phyloP scores from a whole-genome alignment of 2,888 invertebrate genomes.

The Neria commutata region DNA sequence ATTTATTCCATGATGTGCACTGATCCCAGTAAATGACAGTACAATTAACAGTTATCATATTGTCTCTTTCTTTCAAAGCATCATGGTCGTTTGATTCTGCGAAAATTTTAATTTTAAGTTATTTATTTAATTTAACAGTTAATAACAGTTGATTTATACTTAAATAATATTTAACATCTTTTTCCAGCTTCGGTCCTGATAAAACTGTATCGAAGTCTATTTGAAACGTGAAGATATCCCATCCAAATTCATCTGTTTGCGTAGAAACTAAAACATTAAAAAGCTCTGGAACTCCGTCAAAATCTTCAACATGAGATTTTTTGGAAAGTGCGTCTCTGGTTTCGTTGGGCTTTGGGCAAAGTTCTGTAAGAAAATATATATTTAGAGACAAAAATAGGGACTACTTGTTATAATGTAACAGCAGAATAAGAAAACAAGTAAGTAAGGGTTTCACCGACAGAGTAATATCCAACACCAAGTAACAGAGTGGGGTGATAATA shows the following conservation, averaged over 20 bases:
- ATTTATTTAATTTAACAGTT: not conserved
- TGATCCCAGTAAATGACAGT: constrained; percentile 90
- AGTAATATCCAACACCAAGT: too few species aligned
- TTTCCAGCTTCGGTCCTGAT: constrained; percentile 70
- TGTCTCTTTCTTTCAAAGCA: constrained; percentile 55
- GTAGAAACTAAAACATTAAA: constrained; percentile 79
- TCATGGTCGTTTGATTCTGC: constrained; percentile 71
- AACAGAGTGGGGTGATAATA: too few species aligned
- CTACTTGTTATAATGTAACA: too few species aligned
- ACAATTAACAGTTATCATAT: constrained; percentile 78
- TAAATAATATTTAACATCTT: constrained; percentile 73
- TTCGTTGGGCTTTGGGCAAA: constrained; percentile 86
- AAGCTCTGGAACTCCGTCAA: constrained; percentile 81
- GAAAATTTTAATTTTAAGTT: constrained; percentile 22
- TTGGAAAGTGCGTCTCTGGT: constrained; percentile 75
- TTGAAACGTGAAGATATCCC: constrained; percentile 85
- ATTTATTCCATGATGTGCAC: constrained; percentile 88
- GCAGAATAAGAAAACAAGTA: too few species aligned
- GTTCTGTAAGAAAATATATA: constrained; percentile 66
- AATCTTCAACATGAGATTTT: constrained; percentile 86
- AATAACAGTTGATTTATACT: constrained; percentile 65
- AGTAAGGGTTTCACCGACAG: too few species aligned
- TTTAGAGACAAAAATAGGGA: too few species aligned
- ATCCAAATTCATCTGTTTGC: constrained; percentile 79
- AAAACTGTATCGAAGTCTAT: constrained; percentile 74